These are phyloP conservation scores for Diorhabda sublineata DNA, from an alignment of 1,140 invertebrate species.

Conservation along the genomic window DNA sequence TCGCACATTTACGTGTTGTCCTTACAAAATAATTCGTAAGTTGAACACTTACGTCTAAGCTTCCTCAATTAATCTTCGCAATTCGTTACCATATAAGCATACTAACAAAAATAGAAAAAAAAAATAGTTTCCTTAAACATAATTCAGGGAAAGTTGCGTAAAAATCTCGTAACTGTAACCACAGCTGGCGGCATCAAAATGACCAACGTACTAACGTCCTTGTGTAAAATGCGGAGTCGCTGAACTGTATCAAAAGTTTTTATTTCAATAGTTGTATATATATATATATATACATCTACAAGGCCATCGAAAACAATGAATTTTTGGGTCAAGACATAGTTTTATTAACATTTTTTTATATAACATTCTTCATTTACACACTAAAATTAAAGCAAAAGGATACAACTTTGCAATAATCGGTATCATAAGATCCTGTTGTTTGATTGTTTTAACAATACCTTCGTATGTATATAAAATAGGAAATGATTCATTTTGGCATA, in stretches of 20 bases:
- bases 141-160: slow-evolving; percentile 1
- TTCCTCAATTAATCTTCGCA: background rate
- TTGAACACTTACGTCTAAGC: background rate
- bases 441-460: too few relatives aligned
- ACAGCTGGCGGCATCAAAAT: background rate
- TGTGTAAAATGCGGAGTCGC: background rate
- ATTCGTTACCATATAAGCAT: background rate
- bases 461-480: too few relatives aligned
- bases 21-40: slow-evolving; percentile 1
- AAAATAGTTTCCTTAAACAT: slow-evolving; percentile 1
- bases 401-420: too few relatives aligned
- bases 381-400: too few relatives aligned
- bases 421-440: too few relatives aligned
- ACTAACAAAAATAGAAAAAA: background rate
- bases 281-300: background rate
- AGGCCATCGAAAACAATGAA: background rate
- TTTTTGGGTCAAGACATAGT: background rate
- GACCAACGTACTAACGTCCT: background rate
- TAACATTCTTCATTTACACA: too few relatives aligned
- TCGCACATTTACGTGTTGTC: background rate
- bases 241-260: background rate
- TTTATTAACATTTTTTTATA: background rate
- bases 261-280: background rate
- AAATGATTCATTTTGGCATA: too few relatives aligned
- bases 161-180: slow-evolving; percentile 2